These are phyloP conservation scores for Crossoptilon crossoptilon DNA, from an alignment of 2,797 vertebrate genomes.

Conservation along the genomic window DNA sequence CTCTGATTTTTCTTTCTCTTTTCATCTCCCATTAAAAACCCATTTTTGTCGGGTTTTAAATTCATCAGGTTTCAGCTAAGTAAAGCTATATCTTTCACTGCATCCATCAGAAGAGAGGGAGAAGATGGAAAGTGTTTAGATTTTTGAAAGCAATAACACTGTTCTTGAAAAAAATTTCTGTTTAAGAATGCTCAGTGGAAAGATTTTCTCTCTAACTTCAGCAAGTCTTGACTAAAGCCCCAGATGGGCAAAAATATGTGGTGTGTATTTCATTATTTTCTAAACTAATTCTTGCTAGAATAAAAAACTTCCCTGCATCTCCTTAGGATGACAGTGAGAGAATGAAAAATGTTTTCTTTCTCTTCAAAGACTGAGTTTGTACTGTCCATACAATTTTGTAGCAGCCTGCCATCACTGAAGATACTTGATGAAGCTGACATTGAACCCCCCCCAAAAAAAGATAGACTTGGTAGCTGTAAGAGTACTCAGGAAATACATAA, in stretches of 20 bases:
- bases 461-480: constrained; percentile 6
- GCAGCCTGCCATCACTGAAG: neutral
- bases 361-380: neutral
- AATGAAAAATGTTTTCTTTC: neutral
- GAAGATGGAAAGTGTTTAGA: neutral
- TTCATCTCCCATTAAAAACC: neutral
- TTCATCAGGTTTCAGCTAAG: neutral
- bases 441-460: neutral
- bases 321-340: neutral
- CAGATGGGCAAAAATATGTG: neutral
- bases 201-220: neutral
- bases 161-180: neutral
- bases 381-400: neutral
- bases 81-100: neutral
- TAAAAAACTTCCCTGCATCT: neutral
- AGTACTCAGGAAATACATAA: neutral
- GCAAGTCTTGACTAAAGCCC: neutral
- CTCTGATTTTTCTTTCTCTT: neutral
- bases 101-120: neutral
- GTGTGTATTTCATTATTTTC: neutral
- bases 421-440: neutral
- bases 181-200: neutral
- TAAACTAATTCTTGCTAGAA: neutral
- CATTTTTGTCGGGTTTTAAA: constrained; percentile 2
- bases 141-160: neutral